Conservation (phyloP, 1,140 invertebrate species). For the Chionoecetes opilio region DNA sequence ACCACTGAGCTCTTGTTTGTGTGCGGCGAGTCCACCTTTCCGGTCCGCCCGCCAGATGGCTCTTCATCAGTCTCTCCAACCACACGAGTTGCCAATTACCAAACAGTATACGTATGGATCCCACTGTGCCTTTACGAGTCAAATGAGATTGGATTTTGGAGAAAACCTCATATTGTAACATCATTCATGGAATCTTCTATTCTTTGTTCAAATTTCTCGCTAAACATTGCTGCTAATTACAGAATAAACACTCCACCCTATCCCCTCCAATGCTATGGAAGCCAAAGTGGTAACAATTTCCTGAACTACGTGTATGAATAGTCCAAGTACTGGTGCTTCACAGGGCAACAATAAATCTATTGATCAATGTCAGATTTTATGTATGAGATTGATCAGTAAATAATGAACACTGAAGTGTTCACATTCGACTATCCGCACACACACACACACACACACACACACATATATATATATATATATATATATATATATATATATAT, state of each 20-base stretch:
- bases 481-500: too few relatives aligned
- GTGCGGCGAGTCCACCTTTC: constrained; percentile 56
- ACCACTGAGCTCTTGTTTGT: constrained; percentile 74
- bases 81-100: constrained; percentile 68
- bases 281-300: too few relatives aligned
- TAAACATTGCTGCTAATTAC: not conserved
- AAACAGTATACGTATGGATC: not conserved
- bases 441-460: too few relatives aligned
- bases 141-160: constrained; percentile 1
- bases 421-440: too few relatives aligned
- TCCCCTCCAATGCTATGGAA: too few relatives aligned
- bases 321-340: too few relatives aligned
- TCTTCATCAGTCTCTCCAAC: constrained; percentile 57
- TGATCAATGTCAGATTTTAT: too few relatives aligned
- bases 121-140: constrained; percentile 13
- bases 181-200: not conserved
- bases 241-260: not conserved
- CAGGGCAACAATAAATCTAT: too few relatives aligned
- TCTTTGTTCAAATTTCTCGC: not conserved
- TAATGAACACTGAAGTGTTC: too few relatives aligned
- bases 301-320: too few relatives aligned
- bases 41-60: constrained; percentile 60
- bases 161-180: constrained; percentile 20
- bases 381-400: too few relatives aligned
- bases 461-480: too few relatives aligned